A percentile compares a stretch with the other conserved stretches of the same genome.
Conservation (phyloP, 2,113 vertebrate species). For the Istiophorus platypterus region DNA sequence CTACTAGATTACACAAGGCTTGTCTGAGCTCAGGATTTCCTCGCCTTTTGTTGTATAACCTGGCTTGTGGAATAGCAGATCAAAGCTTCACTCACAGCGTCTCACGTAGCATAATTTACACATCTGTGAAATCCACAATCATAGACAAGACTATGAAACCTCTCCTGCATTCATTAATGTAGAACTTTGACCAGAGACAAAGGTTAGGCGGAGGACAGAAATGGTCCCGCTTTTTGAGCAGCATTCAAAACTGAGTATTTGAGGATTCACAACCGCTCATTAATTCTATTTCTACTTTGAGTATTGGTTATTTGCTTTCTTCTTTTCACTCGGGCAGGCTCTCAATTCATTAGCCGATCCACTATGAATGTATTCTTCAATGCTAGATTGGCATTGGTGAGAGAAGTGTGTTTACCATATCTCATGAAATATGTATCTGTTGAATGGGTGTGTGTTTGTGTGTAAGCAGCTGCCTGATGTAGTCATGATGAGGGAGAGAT, state of each 20-base stretch:
- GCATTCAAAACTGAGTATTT: constrained; percentile 57
- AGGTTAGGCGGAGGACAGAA: constrained; percentile 70
- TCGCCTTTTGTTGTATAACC: constrained; percentile 75
- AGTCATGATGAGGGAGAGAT: constrained; percentile 64
- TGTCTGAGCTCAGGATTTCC: constrained; percentile 79
- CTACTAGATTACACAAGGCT: constrained; percentile 75
- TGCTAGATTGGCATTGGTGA: constrained; percentile 74
- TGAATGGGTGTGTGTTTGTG: constrained; percentile 61
- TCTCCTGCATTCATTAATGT: constrained; percentile 78
- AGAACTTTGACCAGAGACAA: constrained; percentile 79
- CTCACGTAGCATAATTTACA: constrained; percentile 81
- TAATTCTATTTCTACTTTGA: constrained; percentile 83
- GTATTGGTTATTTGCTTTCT: constrained; percentile 80
- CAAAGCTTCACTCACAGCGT: constrained; percentile 76
- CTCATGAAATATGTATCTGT: constrained; percentile 86
- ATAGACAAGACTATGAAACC: constrained; percentile 70
- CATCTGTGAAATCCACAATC: constrained; percentile 82
- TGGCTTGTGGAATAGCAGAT: constrained; percentile 79
- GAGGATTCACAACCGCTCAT: constrained; percentile 76
- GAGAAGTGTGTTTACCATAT: constrained; percentile 79
- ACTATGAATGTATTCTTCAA: constrained; percentile 82
- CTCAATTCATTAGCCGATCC: constrained; percentile 83
- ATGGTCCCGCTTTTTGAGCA: constrained; percentile 54
- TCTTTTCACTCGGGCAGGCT: constrained; percentile 79
- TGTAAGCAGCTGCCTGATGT: constrained; percentile 74